Evolutionary conservation across 1,140 invertebrate genomes (phyloP).

Genomic region (Nylanderia fulva): DNA sequence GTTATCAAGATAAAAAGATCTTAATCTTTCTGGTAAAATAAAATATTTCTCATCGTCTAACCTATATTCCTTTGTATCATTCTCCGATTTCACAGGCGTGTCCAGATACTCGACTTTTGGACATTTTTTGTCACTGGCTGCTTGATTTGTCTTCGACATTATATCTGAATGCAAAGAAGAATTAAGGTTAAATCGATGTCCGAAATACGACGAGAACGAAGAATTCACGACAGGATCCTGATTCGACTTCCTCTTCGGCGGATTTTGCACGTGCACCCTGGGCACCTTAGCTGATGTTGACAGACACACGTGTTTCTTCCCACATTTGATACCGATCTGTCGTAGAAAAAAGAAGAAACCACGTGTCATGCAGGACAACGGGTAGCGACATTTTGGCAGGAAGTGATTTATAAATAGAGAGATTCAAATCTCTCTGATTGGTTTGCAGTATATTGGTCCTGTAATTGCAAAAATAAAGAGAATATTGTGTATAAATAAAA

Average conservation of each 20-base stretch:
- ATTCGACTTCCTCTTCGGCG: constrained; percentile 61
- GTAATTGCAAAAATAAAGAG: too few species aligned
- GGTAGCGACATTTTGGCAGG: too few species aligned
- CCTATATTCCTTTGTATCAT: constrained; percentile 88
- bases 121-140: not conserved
- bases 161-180: not conserved
- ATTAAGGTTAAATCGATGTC: constrained; percentile 8
- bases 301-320: not conserved
- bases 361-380: not conserved
- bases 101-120: constrained; percentile 74
- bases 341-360: not conserved
- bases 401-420: too few species aligned
- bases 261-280: constrained; percentile 63
- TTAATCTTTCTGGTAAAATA: not conserved
- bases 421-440: too few species aligned
- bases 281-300: constrained; percentile 62
- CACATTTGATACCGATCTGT: not conserved
- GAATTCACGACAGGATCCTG: not conserved
- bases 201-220: not conserved
- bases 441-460: too few species aligned
- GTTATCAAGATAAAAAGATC: not conserved
- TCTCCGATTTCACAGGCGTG: constrained; percentile 86
- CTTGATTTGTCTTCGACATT: not conserved
- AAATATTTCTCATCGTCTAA: constrained; percentile 52
- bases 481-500: too few species aligned